phyloP scores from a whole-genome alignment of 2,888 invertebrate genomes.

The Poecilobothrus nobilitatus region DNA sequence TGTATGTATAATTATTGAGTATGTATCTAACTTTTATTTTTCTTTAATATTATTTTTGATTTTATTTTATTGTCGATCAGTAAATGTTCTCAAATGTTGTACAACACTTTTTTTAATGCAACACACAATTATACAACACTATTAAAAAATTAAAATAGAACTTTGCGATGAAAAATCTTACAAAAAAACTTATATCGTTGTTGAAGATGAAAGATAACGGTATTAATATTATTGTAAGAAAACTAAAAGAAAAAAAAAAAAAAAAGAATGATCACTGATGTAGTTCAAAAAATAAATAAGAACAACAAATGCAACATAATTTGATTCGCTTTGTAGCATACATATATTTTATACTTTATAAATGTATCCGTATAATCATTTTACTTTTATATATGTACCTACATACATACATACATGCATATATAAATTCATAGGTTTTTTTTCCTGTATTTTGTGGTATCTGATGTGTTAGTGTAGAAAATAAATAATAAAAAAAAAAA shows the following conservation, averaged over 20 bases:
- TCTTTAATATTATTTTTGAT: not conserved
- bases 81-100: not conserved
- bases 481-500: no score
- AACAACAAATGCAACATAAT: not conserved
- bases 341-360: no score
- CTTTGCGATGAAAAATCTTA: not conserved
- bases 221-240: not conserved
- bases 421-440: no score
- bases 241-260: not conserved
- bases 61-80: no score
- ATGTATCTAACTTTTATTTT: no score
- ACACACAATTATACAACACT: not conserved
- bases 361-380: not conserved
- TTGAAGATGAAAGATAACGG: slow-evolving; percentile 1
- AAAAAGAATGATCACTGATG: not conserved
- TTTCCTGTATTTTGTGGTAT: no score
- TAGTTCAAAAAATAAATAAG: not conserved
- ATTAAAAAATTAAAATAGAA: not conserved
- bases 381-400: no score
- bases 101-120: not conserved
- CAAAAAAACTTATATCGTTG: not conserved
- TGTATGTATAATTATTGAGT: no score
- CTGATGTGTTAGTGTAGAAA: no score
- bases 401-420: no score
- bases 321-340: not conserved